Evolutionary conservation across 2,888 invertebrate species (phyloP).

Genomic region (Tenthredo notha): DNA sequence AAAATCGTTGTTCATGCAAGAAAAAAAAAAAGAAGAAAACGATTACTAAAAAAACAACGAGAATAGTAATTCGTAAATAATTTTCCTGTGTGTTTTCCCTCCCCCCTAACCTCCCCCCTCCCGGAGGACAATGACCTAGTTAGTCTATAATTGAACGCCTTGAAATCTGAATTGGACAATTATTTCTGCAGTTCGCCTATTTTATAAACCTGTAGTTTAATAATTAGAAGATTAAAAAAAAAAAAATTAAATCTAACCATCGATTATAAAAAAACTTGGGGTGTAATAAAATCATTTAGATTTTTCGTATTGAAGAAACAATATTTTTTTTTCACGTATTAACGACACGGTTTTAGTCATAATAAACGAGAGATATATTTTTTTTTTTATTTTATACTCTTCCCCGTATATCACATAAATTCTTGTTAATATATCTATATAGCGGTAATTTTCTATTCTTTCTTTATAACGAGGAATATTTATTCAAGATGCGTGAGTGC

Average conservation of each 20-base stretch:
- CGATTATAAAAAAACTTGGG: neutral
- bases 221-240: neutral
- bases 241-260: too few species aligned
- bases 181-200: neutral
- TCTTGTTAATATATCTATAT: neutral
- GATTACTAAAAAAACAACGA: neutral
- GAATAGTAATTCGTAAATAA: neutral
- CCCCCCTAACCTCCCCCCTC: too few species aligned
- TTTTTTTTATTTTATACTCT: neutral
- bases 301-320: neutral
- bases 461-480: neutral
- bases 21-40: neutral
- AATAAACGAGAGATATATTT: neutral
- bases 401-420: neutral
- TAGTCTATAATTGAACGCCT: constrained; percentile 49
- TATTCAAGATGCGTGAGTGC: neutral
- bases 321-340: neutral
- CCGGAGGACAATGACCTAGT: constrained; percentile 48
- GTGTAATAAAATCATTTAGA: neutral
- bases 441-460: neutral
- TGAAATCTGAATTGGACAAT: constrained; percentile 36
- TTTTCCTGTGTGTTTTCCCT: neutral
- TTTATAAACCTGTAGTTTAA: neutral
- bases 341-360: neutral
- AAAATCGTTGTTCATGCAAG: neutral